Evolutionary conservation across 2,888 invertebrate species (phyloP).

Genomic region (Drosophila mayaguana): DNA sequence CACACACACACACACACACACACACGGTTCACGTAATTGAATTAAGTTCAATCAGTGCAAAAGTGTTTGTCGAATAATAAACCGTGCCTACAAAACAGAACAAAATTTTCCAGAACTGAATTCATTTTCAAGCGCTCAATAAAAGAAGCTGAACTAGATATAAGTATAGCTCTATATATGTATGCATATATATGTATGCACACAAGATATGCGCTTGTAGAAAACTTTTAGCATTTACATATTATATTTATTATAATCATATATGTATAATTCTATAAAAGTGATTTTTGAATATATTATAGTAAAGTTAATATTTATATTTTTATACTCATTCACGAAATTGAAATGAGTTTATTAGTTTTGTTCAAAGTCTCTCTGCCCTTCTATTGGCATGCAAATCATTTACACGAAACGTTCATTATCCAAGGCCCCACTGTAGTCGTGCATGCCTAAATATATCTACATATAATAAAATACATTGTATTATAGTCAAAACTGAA

Average conservation of each 20-base stretch:
- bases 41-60: slow-evolving; percentile 72
- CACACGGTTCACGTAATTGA: slow-evolving; percentile 54
- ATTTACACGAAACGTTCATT: no score
- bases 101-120: slow-evolving; percentile 38
- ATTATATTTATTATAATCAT: no score
- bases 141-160: slow-evolving; percentile 11
- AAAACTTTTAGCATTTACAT: neutral
- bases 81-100: slow-evolving; percentile 18
- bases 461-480: neutral
- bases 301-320: no score
- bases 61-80: slow-evolving; percentile 72
- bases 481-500: no score
- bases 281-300: no score
- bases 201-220: neutral
- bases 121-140: slow-evolving; percentile 33
- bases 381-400: no score
- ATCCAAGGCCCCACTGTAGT: no score
- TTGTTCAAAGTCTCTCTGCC: no score
- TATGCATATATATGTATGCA: no score
- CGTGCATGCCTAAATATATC: neutral
- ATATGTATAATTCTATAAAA: no score
- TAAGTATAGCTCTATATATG: neutral
- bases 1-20: slow-evolving; percentile 4
- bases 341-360: no score
- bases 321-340: no score